phyloP scores from a whole-genome alignment of 2,113 vertebrate species.

The Rhinopithecus roxellana region DNA sequence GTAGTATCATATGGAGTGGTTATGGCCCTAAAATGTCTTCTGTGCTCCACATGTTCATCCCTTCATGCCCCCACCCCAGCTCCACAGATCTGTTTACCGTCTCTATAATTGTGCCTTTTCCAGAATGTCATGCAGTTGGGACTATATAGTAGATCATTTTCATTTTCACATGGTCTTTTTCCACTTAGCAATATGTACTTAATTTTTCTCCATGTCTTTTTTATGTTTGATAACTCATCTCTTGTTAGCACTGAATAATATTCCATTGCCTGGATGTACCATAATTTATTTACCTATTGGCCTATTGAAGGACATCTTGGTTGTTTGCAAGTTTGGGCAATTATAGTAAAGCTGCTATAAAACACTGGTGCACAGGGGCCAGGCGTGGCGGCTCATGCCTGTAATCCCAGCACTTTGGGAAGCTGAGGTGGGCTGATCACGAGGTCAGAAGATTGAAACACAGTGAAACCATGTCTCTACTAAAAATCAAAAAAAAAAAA shows the following conservation, averaged over 20 bases:
- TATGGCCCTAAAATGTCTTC: neutral
- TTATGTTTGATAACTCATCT: constrained; percentile 7
- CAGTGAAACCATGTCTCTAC: no score
- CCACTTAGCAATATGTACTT: neutral
- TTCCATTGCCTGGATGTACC: neutral
- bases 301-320: neutral
- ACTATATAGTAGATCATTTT: neutral
- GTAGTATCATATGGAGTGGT: no score
- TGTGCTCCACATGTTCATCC: no score
- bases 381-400: no score
- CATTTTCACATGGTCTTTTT: neutral
- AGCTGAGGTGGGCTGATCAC: no score
- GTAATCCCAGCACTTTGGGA: no score
- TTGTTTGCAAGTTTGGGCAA: neutral
- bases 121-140: neutral
- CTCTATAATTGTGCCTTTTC: neutral
- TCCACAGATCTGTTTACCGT: neutral
- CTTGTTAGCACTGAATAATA: constrained; percentile 23
- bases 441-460: no score
- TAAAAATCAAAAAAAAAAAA: no score
- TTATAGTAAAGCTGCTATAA: neutral
- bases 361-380: neutral
- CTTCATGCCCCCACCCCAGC: no score
- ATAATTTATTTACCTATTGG: neutral
- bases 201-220: neutral